These are phyloP conservation scores for Andrena camellia DNA, from an alignment of 2,888 invertebrate genomes.

Conservation along the genomic window DNA sequence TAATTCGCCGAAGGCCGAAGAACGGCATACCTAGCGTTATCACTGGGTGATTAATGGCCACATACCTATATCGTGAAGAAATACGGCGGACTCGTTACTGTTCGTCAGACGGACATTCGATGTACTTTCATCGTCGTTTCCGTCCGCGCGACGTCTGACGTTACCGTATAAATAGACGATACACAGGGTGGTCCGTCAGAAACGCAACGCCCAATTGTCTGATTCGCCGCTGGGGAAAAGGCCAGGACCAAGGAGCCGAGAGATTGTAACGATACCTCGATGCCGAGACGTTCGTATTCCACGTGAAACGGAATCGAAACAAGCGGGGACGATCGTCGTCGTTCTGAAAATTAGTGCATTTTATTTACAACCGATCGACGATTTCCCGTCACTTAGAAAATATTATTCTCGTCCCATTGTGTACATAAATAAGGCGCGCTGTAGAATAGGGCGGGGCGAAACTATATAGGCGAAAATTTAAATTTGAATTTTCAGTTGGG, in stretches of 20 bases:
- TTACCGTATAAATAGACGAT: conserved; percentile 71
- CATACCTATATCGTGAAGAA: conserved; percentile 17
- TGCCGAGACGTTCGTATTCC: too few species aligned
- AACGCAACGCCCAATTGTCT: conserved; percentile 2
- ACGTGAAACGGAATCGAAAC: too few species aligned
- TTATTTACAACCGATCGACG: background rate
- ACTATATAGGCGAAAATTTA: too few species aligned
- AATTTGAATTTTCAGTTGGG: too few species aligned
- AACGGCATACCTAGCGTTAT: conserved; percentile 48
- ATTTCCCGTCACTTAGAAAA: background rate
- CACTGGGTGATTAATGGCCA: conserved; percentile 38
- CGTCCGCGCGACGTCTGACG: conserved; percentile 57
- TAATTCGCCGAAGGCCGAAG: conserved; percentile 37
- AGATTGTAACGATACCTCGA: too few species aligned
- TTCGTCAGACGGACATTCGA: conserved; percentile 21
- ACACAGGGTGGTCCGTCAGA: conserved; percentile 33
- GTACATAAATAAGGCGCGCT: conserved; percentile 62
- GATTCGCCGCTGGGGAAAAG: background rate
- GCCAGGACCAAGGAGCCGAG: background rate
- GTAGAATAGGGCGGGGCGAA: too few species aligned
- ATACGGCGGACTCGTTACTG: conserved; percentile 25
- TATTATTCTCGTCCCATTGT: background rate
- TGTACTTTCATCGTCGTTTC: conserved; percentile 40
- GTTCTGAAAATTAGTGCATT: too few species aligned
- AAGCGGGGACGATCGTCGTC: too few species aligned